Evolutionary conservation across 2,888 invertebrate species (phyloP).

Genomic region (Eustalomyia histrio): DNA sequence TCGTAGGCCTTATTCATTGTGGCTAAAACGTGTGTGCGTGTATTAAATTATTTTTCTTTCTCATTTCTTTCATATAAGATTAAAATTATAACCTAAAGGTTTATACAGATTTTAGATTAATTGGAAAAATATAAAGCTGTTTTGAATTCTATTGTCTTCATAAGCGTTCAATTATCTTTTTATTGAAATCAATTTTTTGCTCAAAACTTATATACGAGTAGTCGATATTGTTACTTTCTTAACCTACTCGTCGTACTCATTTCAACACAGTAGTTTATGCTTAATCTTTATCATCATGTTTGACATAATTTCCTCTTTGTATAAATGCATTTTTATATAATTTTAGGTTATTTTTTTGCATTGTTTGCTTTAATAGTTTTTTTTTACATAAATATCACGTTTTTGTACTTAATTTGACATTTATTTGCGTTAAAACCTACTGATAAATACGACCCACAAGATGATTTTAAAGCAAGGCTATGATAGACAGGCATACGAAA

Average conservation of each 20-base stretch:
- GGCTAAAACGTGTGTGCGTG: background rate
- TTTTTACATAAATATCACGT: slow-evolving; percentile 64
- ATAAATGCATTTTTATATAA: background rate
- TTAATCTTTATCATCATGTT: slow-evolving; percentile 52
- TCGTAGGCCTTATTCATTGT: too few relatives aligned
- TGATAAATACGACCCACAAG: slow-evolving; percentile 27
- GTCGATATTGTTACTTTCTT: slow-evolving; percentile 16
- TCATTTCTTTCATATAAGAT: slow-evolving; percentile 2
- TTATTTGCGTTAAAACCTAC: slow-evolving; percentile 54
- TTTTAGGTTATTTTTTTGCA: slow-evolving; percentile 8
- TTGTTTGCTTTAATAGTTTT: background rate
- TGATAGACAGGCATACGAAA: background rate
- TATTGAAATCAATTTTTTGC: slow-evolving; percentile 52
- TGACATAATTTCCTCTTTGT: slow-evolving; percentile 45
- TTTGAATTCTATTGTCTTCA: slow-evolving; percentile 28
- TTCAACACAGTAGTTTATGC: slow-evolving; percentile 22
- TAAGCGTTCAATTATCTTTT: slow-evolving; percentile 49
- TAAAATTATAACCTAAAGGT: slow-evolving; percentile 34
- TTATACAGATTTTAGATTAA: slow-evolving; percentile 42
- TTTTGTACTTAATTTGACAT: slow-evolving; percentile 65
- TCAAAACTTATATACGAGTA: slow-evolving; percentile 28
- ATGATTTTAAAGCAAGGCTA: background rate
- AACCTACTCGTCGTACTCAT: slow-evolving; percentile 8
- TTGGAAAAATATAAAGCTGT: slow-evolving; percentile 36
- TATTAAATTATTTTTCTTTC: slow-evolving; percentile 9